phyloP scores from a whole-genome alignment of 2,888 invertebrate genomes.

The Lymantria dispar region DNA sequence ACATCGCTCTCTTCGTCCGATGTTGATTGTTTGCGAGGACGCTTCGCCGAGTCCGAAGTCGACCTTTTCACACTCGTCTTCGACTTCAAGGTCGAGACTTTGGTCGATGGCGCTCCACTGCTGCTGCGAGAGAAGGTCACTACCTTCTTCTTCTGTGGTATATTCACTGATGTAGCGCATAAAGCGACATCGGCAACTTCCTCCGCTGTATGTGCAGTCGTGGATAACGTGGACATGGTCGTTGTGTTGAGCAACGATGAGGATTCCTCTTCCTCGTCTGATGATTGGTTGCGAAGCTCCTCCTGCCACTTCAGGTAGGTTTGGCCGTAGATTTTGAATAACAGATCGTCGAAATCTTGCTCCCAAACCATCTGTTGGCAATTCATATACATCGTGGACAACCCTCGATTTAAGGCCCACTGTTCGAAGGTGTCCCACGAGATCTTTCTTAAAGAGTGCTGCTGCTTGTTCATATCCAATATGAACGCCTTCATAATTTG shows the following conservation, averaged over 20 bases:
- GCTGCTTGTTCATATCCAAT: conserved; percentile 1
- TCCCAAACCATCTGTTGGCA: conserved; percentile 6
- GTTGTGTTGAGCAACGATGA: conserved; percentile 6
- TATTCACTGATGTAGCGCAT: conserved; percentile 5
- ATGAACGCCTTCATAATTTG: conserved; percentile 3
- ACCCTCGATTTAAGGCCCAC: conserved; percentile 11
- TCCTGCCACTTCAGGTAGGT: neutral
- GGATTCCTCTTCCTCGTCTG: conserved; percentile 5
- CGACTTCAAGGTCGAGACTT: conserved; percentile 5
- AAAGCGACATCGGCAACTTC: conserved; percentile 6
- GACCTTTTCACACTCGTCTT: conserved; percentile 5
- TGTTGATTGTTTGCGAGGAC: neutral
- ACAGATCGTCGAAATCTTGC: conserved; percentile 4
- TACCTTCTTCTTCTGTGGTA: neutral
- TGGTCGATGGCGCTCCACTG: neutral
- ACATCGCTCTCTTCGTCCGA: conserved; percentile 1
- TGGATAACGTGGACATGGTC: conserved; percentile 10
- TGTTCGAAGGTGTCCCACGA: conserved; percentile 7
- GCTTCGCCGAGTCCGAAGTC: conserved; percentile 4
- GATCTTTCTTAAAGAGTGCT: conserved; percentile 1
- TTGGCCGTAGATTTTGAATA: conserved; percentile 6
- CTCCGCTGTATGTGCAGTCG: conserved; percentile 9
- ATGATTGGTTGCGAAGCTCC: neutral
- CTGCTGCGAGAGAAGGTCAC: neutral
- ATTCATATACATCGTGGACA: conserved; percentile 12